phyloP scores from a whole-genome alignment of 2,797 vertebrate genomes.

The Sebastes hubbsi region DNA sequence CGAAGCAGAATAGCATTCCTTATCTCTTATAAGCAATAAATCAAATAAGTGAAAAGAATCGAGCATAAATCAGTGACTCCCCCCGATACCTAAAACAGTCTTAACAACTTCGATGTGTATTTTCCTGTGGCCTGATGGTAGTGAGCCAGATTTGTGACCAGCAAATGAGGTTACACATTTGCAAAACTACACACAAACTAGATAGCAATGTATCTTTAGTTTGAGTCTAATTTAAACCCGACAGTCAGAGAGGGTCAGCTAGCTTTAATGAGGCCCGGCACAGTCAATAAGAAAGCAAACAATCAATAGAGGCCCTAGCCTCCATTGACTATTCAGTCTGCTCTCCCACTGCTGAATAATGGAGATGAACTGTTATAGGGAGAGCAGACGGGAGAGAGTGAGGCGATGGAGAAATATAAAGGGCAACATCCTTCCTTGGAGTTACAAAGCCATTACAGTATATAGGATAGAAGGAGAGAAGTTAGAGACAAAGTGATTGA shows the following conservation, averaged over 20 bases:
- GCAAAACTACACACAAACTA: background rate
- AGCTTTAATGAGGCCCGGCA: constrained; percentile 22
- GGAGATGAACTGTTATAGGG: background rate
- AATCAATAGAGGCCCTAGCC: constrained; percentile 23
- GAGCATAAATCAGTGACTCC: background rate
- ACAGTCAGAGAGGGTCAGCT: background rate
- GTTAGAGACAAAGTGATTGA: background rate
- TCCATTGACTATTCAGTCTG: constrained; percentile 23
- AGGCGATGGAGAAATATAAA: background rate
- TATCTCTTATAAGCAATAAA: background rate
- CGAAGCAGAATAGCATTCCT: background rate
- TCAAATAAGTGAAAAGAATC: background rate
- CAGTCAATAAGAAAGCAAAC: constrained; percentile 30
- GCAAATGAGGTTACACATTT: background rate
- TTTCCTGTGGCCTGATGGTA: background rate
- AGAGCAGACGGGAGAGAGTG: background rate
- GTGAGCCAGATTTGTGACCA: background rate
- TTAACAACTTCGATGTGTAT: background rate
- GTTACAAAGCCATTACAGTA: background rate
- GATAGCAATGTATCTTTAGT: background rate
- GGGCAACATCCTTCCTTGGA: background rate
- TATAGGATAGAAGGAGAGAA: background rate
- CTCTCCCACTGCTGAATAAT: background rate
- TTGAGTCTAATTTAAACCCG: constrained; percentile 13
- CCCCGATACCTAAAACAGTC: background rate